Percentiles rank a stretch among this genome's conserved stretches.
Conservation (phyloP, 2,113 vertebrate species). For the Oostethus manadensis region DNA sequence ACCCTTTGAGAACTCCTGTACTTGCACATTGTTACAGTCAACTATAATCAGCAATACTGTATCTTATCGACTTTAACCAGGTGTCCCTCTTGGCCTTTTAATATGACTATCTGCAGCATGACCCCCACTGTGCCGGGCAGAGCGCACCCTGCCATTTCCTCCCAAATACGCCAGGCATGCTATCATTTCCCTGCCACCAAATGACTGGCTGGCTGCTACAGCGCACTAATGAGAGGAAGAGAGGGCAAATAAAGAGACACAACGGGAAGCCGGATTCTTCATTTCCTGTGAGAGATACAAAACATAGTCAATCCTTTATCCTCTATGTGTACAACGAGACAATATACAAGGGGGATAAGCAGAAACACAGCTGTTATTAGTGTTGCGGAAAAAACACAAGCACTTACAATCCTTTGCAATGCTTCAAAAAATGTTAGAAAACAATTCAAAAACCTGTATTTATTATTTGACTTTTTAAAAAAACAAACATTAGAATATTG, state of each 20-base stretch:
- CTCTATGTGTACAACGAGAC: constrained; percentile 85
- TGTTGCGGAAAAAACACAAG: constrained; percentile 17
- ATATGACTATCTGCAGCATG: constrained; percentile 84
- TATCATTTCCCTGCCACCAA: constrained; percentile 99
- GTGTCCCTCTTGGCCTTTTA: constrained; percentile 73
- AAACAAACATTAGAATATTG: constrained; percentile 10
- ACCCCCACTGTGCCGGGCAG: constrained; percentile 83
- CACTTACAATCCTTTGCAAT: not conserved
- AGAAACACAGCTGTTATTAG: constrained; percentile 81
- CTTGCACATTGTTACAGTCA: not conserved
- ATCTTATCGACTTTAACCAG: constrained; percentile 57
- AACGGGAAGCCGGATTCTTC: constrained; percentile 76
- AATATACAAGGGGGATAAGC: constrained; percentile 90
- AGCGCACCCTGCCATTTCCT: constrained; percentile 92
- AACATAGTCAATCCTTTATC: constrained; percentile 81
- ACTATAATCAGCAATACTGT: not conserved
- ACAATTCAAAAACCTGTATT: not conserved
- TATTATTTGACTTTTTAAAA: constrained; percentile 14
- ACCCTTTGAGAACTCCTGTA: too few relatives aligned
- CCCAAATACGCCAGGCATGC: constrained; percentile 84
- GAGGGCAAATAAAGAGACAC: constrained; percentile 82
- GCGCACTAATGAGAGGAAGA: constrained; percentile 86
- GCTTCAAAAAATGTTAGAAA: not conserved
- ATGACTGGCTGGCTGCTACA: constrained; percentile 90
- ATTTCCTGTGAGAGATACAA: constrained; percentile 84